Evolutionary conservation across 2,888 invertebrate genomes (phyloP).

Genomic region (Drosophila antonietae): DNA sequence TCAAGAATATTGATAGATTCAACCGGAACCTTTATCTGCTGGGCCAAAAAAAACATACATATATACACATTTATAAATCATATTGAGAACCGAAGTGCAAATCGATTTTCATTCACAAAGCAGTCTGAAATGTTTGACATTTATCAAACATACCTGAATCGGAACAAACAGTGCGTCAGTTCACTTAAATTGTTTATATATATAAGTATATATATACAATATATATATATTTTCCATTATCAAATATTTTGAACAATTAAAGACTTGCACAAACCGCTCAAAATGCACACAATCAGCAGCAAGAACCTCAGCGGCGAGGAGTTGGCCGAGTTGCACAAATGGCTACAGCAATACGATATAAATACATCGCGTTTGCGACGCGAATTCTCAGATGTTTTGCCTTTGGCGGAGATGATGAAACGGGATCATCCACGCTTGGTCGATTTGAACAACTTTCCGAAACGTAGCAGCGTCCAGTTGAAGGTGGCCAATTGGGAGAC

Average conservation of each 20-base stretch:
- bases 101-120: not conserved
- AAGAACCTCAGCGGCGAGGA: constrained; percentile 56
- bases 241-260: not conserved
- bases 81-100: not conserved
- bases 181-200: constrained; percentile 7
- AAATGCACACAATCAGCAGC: constrained; percentile 55
- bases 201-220: not conserved
- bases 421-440: constrained; percentile 90
- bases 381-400: constrained; percentile 90
- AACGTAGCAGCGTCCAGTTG: constrained; percentile 88
- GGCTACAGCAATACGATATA: constrained; percentile 61
- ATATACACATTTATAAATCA: not conserved
- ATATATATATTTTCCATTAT: constrained; percentile 7
- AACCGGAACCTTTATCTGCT: not conserved
- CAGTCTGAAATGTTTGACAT: not conserved
- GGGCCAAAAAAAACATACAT: not conserved
- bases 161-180: constrained; percentile 17
- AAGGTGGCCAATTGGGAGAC: constrained; percentile 92
- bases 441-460: constrained; percentile 91
- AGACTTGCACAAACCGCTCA: not conserved
- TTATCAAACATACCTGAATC: not conserved
- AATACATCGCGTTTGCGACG: constrained; percentile 86
- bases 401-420: constrained; percentile 89
- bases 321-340: constrained; percentile 53
- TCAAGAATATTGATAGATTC: not conserved